phyloP scores from a whole-genome alignment of 2,113 vertebrate genomes.

The Danionella cerebrum region DNA sequence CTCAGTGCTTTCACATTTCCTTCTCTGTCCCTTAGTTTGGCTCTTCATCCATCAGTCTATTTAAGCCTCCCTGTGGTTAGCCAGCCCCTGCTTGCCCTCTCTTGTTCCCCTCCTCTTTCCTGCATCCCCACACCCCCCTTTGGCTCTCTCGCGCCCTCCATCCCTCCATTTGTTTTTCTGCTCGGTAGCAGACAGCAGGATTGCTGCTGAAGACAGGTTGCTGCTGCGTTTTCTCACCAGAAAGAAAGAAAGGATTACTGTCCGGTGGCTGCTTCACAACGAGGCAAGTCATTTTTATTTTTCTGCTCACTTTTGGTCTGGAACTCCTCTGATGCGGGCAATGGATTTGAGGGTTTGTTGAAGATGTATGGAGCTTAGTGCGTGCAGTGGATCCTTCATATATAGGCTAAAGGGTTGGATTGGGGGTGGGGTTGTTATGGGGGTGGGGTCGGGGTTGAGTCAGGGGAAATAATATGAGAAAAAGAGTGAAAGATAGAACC shows the following conservation, averaged over 20 bases:
- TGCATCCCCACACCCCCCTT: conserved; percentile 16
- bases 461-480: conserved; percentile 35
- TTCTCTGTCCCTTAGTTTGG: not conserved
- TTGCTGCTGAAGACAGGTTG: conserved; percentile 57
- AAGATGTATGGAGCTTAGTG: conserved; percentile 13
- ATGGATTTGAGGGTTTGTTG: conserved; percentile 10
- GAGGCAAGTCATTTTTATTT: conserved; percentile 54
- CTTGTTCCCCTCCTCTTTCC: conserved; percentile 9
- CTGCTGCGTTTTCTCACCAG: conserved; percentile 35
- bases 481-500: conserved; percentile 28
- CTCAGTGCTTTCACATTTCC: conserved; percentile 2
- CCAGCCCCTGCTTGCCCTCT: conserved; percentile 19
- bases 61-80: conserved; percentile 26
- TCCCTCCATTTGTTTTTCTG: conserved; percentile 39
- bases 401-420: conserved; percentile 62
- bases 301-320: not conserved
- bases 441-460: conserved; percentile 44
- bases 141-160: conserved; percentile 43
- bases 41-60: conserved; percentile 20
- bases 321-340: conserved; percentile 30
- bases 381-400: conserved; percentile 45
- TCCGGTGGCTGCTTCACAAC: conserved; percentile 50
- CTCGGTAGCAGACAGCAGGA: conserved; percentile 59
- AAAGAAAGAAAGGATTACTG: conserved; percentile 4
- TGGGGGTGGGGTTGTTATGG: conserved; percentile 38